Evolutionary conservation across 2,888 invertebrate genomes (phyloP).

Genomic region (Empis livida): DNA sequence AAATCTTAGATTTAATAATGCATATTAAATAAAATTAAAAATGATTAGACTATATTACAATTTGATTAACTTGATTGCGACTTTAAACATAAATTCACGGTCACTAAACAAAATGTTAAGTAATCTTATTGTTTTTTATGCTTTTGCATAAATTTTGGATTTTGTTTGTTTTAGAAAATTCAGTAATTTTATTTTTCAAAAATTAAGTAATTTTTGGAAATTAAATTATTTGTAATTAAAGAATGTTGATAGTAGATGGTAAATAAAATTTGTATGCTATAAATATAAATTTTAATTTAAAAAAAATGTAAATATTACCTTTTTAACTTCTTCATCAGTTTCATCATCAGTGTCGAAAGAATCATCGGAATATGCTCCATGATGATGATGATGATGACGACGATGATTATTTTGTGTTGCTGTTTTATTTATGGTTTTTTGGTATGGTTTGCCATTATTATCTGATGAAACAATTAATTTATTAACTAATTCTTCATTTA

Average conservation of each 20-base stretch:
- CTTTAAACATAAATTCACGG: neutral
- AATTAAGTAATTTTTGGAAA: too few relatives aligned
- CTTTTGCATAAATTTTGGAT: too few relatives aligned
- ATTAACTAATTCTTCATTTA: neutral
- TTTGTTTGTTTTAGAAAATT: too few relatives aligned
- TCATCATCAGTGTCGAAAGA: constrained; percentile 57
- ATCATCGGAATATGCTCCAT: constrained; percentile 48
- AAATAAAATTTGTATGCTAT: neutral
- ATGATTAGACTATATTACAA: neutral
- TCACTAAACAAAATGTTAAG: constrained; percentile 1
- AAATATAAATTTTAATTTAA: neutral
- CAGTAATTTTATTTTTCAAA: too few relatives aligned
- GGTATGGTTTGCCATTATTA: neutral
- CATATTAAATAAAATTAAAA: too few relatives aligned
- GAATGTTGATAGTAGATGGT: too few relatives aligned
- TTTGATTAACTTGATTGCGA: neutral
- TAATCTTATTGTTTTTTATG: too few relatives aligned
- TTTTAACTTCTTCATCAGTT: constrained; percentile 26
- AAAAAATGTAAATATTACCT: constrained; percentile 20
- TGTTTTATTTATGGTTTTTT: constrained; percentile 3
- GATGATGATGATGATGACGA: neutral
- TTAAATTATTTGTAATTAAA: too few relatives aligned
- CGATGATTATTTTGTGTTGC: constrained; percentile 3
- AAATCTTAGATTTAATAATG: neutral
- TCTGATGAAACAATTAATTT: too few relatives aligned